phyloP scores from a whole-genome alignment of 2,888 invertebrate genomes.

The Ptychoptera contaminata region DNA sequence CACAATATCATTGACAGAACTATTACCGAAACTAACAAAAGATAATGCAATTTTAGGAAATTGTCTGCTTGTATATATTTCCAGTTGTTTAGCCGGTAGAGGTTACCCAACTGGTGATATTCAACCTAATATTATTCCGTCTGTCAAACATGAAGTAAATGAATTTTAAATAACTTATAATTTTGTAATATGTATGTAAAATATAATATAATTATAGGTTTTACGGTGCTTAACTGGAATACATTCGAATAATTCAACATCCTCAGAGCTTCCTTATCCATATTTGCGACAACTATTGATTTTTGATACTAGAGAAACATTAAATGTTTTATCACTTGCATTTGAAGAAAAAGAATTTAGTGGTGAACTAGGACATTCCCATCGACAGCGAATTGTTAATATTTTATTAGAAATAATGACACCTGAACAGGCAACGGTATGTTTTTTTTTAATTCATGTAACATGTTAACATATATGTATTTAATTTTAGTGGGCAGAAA shows the following conservation, averaged over 20 bases:
- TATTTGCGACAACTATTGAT: conserved; percentile 56
- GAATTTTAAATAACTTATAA: not conserved
- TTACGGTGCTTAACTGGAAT: conserved; percentile 50
- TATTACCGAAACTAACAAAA: conserved; percentile 36
- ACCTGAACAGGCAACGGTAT: conserved; percentile 47
- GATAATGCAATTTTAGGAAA: conserved; percentile 52
- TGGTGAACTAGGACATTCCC: conserved; percentile 50
- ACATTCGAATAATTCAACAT: conserved; percentile 44
- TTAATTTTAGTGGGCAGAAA: conserved; percentile 27
- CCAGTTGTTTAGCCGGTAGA: conserved; percentile 73
- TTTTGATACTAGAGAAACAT: conserved; percentile 71
- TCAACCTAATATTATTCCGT: conserved; percentile 39
- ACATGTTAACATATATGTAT: not conserved
- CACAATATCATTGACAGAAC: conserved; percentile 53
- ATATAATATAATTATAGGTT: conserved; percentile 22
- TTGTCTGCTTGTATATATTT: conserved; percentile 69
- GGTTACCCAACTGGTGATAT: conserved; percentile 67
- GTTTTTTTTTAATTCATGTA: conserved; percentile 12
- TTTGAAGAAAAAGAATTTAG: conserved; percentile 69
- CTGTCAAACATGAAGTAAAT: conserved; percentile 48
- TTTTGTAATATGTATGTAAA: not conserved
- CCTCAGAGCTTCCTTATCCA: conserved; percentile 50
- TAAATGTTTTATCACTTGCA: conserved; percentile 71
- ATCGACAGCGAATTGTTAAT: conserved; percentile 61
- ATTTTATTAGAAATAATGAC: conserved; percentile 61